Conservation (phyloP, 1,140 invertebrate genomes). For the Tetramorium simillimum region DNA sequence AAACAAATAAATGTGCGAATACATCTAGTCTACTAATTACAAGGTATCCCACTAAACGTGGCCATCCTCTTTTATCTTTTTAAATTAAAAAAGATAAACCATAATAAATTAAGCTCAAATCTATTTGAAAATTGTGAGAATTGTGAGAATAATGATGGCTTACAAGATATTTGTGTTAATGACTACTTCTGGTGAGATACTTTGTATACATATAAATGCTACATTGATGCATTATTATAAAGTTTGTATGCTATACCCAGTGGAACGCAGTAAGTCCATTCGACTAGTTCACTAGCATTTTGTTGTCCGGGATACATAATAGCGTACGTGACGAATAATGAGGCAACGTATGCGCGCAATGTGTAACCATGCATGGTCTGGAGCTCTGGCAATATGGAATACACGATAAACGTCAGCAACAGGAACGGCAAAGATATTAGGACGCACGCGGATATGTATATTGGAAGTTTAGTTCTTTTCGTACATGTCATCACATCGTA, state of each 20-base stretch:
- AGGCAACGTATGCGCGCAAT: slow-evolving; percentile 84
- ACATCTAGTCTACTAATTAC: no score
- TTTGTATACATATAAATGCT: background rate
- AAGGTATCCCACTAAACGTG: no score
- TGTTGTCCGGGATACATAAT: slow-evolving; percentile 81
- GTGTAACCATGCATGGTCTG: slow-evolving; percentile 86
- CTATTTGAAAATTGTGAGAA: no score
- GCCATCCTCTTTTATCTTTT: no score
- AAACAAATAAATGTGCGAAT: no score
- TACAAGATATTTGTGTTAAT: no score
- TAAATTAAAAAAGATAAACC: no score
- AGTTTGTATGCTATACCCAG: slow-evolving; percentile 80
- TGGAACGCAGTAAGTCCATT: slow-evolving; percentile 81
- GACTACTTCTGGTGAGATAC: no score
- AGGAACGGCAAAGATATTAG: slow-evolving; percentile 86
- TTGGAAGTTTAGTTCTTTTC: background rate
- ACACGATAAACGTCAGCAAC: slow-evolving; percentile 85
- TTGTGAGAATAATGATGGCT: no score
- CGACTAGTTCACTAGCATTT: slow-evolving; percentile 65
- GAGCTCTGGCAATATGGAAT: slow-evolving; percentile 85
- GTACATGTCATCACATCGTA: slow-evolving; percentile 65
- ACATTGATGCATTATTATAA: background rate
- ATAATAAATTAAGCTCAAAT: no score
- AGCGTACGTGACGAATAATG: slow-evolving; percentile 65
- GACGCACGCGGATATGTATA: slow-evolving; percentile 75